Evolutionary conservation across 2,888 invertebrate genomes (phyloP), one percentile per base, ranked within the genome.

Genomic region (Euplexia lucipara): DNA sequence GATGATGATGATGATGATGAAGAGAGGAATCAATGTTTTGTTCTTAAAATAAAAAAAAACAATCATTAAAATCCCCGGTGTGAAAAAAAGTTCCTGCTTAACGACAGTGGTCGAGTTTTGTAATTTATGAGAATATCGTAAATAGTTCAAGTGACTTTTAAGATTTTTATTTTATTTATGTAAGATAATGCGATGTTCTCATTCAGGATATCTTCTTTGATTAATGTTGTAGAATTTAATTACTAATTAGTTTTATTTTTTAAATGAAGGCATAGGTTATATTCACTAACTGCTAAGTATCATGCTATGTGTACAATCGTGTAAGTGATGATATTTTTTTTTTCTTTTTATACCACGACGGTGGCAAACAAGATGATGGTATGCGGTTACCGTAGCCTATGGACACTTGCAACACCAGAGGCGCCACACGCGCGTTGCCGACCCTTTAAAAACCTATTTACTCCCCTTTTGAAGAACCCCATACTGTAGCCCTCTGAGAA

Each of bases 121-220:
- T 48, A 60, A 60, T 35, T 30, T 42, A 70, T 62, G 10, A 22
- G 5, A 1, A 51, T 32, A n/a, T 39, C 8, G 4, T 52, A 56
- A 51, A 72, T 70, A 56, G 56, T 39, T 58, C 73, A 56, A 65
- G 66, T 70, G 73, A 66, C 73, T 73, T 72, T 65, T 70, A 61
- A 41, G 20, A 60, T 51, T 39, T 32, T 37, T 34, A 26, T 35
- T 65, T 16, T 54, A 30, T 44, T 20, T 58, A 26, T 44, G 8
- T 37, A 3, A 67, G 12, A 44, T 54, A 30, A 52, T 45, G 30
- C 5, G 30, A 2, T 66, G 22, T 9, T 52, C 14, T 30, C 2
- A 22, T 44, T 14, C 35, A n/a, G 20, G 30, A 44, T 51, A 34
- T 35, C n/a, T 18, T 47, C 9, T 18, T 3, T 54, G 48, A 41